A percentile compares a stretch with the other conserved stretches of the same genome.
phyloP scores from a whole-genome alignment of 2,113 vertebrate species.

The Parotia lawesii region DNA sequence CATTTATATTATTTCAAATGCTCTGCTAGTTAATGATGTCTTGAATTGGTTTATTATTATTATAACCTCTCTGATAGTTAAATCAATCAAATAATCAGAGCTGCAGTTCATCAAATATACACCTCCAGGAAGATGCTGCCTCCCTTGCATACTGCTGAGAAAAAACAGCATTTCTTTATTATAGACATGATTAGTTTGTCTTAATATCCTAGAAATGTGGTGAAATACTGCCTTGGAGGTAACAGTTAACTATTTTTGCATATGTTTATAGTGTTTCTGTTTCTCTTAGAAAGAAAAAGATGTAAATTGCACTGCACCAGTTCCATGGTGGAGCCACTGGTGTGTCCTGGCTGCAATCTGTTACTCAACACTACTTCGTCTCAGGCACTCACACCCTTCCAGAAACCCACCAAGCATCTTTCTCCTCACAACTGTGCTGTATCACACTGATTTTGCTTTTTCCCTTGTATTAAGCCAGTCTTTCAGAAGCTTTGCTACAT shows the following conservation, averaged over 20 bases:
- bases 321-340: not conserved
- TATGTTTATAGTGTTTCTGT: not conserved
- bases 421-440: not conserved
- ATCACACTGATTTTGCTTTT: not conserved
- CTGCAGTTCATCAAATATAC: not conserved
- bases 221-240: constrained; percentile 1
- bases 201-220: not conserved
- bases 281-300: not conserved
- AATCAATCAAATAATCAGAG: constrained; percentile 54
- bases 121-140: not conserved
- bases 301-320: not conserved
- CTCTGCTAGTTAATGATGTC: constrained; percentile 21
- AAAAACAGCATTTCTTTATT: not conserved
- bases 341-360: not conserved
- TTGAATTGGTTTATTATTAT: constrained; percentile 49
- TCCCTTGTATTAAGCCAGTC: not conserved
- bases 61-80: constrained; percentile 26
- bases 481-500: not conserved
- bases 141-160: not conserved
- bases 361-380: not conserved
- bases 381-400: not conserved
- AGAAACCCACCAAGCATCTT: not conserved
- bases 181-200: not conserved
- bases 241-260: not conserved
- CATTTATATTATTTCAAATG: constrained; percentile 9